Evolutionary conservation across 2,888 invertebrate genomes (phyloP), one percentile per base, ranked within the genome.

Genomic region (Polydrusus pterygomalis): DNA sequence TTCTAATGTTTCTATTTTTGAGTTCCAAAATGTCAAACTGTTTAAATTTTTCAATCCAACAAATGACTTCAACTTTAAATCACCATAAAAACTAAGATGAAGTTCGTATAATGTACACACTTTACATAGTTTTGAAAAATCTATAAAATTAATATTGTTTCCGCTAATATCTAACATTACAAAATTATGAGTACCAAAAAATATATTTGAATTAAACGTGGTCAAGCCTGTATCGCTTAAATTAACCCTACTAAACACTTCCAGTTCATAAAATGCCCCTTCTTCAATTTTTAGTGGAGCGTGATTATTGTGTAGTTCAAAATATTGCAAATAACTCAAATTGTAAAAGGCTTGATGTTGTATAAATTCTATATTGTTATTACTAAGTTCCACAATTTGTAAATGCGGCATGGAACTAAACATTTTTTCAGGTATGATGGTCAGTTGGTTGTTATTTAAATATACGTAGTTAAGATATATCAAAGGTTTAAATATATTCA

Each of bases 31-130:
- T n/a, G 25, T 54, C n/a, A 54, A 54, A 13, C 3, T 54, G 2
- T 25, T n/a, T 25, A 54, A 54, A 25, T 11, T 5, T 1, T 30
- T 30, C 2, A 54, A 25, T 5, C 54, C 54, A 5, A 54, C 2
- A 25, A 54, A 54, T 54, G 54, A 25, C n/a, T 54, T 25, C 13
- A 30, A 13, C 6, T 54, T 54, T 54, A 54, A 25, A 25, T 54
- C 25, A 25, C 54, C 54, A 7, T 25, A 7, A 13, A 54, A 2
- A 7, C 11, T 25, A 0, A 54, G 25, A 25, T 54, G 13, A 11
- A 54, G 54, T 25, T 54, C 13, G 3, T 25, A 0, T 0, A 54
- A 54, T n/a, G n/a, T n/a, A n/a, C n/a, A n/a, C n/a, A n/a, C n/a
- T n/a, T 20, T 0, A n/a, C 9, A 10, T n/a, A 0, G 25, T 25